These are phyloP conservation scores for Hemistola chrysoprasaria DNA, from an alignment of 2,888 invertebrate genomes.

Conservation along the genomic window DNA sequence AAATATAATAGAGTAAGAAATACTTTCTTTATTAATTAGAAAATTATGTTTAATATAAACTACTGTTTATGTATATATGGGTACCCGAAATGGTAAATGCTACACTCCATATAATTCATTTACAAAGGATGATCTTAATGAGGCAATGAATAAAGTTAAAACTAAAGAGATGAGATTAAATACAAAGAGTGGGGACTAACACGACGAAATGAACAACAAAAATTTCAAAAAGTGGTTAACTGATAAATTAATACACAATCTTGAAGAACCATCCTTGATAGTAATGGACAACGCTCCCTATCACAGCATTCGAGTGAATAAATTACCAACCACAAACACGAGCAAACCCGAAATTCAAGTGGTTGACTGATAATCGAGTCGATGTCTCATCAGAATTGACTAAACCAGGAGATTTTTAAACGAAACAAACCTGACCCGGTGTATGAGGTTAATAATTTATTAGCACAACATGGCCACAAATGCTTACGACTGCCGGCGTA, in stretches of 20 bases:
- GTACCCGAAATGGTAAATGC: too few species aligned
- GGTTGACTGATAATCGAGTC: constrained; percentile 1
- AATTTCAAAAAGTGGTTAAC: constrained; percentile 6
- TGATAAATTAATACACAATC: constrained; percentile 6
- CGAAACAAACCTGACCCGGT: constrained; percentile 6
- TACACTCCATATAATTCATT: too few species aligned
- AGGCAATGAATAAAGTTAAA: too few species aligned
- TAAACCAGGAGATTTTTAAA: constrained; percentile 3
- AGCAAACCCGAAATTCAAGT: background rate
- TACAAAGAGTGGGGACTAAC: too few species aligned
- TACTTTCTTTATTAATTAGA: too few species aligned
- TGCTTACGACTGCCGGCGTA: constrained; percentile 2
- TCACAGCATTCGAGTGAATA: constrained; percentile 8
- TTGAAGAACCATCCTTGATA: constrained; percentile 3
- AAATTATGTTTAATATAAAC: too few species aligned
- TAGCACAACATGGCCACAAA: constrained; percentile 9
- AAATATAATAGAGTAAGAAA: too few species aligned
- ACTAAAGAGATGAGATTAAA: too few species aligned
- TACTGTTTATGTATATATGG: too few species aligned
- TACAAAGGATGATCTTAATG: too few species aligned
- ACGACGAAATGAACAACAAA: constrained; percentile 5
- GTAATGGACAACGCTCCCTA: too few species aligned
- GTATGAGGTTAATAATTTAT: constrained; percentile 7
- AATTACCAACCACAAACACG: constrained; percentile 4
- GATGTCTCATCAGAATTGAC: constrained; percentile 4